phyloP scores from a whole-genome alignment of 2,797 vertebrate genomes.

The Lacerta viridis region DNA sequence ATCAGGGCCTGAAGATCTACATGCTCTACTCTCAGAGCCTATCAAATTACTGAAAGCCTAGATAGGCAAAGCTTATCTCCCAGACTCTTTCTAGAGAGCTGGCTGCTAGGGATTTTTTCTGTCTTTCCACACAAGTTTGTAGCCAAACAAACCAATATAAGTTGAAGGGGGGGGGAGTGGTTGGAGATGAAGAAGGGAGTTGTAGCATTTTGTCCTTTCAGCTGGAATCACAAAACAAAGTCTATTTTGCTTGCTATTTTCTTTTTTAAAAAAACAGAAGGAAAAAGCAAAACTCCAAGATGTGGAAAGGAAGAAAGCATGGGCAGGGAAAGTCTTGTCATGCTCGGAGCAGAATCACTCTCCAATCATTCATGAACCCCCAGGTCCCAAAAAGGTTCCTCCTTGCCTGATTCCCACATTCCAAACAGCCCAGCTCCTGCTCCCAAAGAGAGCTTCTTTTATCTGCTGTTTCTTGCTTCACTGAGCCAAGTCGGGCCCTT shows the following conservation, averaged over 20 bases:
- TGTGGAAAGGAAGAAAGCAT: constrained; percentile 62
- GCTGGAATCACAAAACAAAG: background rate
- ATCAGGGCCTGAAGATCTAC: background rate
- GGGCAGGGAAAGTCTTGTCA: constrained; percentile 59
- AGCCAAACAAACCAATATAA: background rate
- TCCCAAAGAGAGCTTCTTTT: constrained; percentile 92
- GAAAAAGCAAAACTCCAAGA: constrained; percentile 13
- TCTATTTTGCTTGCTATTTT: background rate
- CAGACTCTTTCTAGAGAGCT: background rate
- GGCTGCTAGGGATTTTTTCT: background rate
- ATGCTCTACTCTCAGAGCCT: background rate
- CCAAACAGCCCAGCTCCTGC: constrained; percentile 87
- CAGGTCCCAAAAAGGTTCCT: constrained; percentile 81
- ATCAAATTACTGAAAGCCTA: background rate
- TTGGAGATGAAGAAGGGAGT: background rate
- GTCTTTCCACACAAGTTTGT: background rate
- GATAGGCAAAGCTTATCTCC: background rate
- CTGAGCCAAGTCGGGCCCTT: constrained; percentile 89
- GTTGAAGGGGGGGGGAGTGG: background rate
- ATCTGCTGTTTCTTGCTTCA: constrained; percentile 93
- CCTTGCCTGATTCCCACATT: constrained; percentile 89
- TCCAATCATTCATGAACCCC: constrained; percentile 87
- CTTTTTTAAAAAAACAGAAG: constrained; percentile 16
- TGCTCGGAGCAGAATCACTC: constrained; percentile 71
- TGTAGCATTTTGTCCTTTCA: constrained; percentile 15